A percentile compares a stretch with the other conserved stretches of the same genome.
Evolutionary conservation across 2,888 invertebrate species (phyloP).

Genomic region (Eristalis tenax): DNA sequence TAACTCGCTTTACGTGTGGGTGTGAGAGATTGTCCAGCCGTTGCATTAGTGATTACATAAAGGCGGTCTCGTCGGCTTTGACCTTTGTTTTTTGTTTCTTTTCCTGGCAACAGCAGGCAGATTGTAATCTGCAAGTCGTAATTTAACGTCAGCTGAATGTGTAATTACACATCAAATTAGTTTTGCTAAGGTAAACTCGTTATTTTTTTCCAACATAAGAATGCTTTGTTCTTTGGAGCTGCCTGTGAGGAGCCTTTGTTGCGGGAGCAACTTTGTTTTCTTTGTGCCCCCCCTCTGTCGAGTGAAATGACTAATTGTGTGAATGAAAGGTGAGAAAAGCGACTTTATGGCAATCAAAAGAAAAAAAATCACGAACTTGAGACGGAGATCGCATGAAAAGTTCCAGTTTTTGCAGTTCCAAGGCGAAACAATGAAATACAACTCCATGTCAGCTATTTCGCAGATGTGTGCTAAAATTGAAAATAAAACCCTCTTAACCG

Average conservation of each 20-base stretch:
- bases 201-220: neutral
- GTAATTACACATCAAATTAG: neutral
- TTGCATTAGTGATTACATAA: constrained; percentile 9
- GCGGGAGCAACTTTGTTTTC: neutral
- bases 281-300: too few species aligned
- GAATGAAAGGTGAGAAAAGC: neutral
- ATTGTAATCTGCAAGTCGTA: neutral
- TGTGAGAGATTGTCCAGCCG: neutral
- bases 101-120: neutral
- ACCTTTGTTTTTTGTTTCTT: too few species aligned
- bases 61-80: neutral
- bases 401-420: neutral
- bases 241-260: neutral
- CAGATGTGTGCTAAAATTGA: neutral
- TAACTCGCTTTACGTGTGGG: neutral
- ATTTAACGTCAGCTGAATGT: neutral
- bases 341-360: neutral
- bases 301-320: neutral
- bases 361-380: too few species aligned
- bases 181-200: neutral
- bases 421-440: neutral
- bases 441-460: neutral
- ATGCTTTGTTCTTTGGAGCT: neutral
- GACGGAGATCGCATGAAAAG: too few species aligned
- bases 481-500: neutral